Evolutionary conservation across 1,140 invertebrate species (phyloP).

Genomic region (Adelges cooleyi): DNA sequence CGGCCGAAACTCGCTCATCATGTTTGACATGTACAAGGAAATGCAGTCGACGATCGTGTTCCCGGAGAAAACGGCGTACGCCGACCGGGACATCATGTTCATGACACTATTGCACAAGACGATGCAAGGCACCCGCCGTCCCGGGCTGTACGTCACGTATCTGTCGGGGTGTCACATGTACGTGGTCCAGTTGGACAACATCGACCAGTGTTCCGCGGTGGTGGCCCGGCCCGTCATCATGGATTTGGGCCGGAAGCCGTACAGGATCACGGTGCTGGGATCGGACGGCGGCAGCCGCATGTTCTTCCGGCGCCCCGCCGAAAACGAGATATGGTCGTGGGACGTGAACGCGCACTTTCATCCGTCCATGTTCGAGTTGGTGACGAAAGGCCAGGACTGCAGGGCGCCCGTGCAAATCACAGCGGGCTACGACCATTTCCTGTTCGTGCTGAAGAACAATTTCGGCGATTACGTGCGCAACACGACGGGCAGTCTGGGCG

Average conservation of each 20-base stretch:
- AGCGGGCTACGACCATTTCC: constrained; percentile 43
- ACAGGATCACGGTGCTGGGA: constrained; percentile 27
- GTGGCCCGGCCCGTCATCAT: not conserved
- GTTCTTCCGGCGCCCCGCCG: constrained; percentile 1
- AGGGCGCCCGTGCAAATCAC: constrained; percentile 38
- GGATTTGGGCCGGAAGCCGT: constrained; percentile 9
- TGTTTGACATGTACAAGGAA: not conserved
- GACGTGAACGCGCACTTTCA: not conserved
- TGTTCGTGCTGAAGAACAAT: constrained; percentile 49
- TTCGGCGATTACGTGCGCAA: constrained; percentile 50
- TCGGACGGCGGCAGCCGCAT: constrained; percentile 2
- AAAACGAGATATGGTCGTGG: constrained; percentile 15
- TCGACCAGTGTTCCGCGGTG: constrained; percentile 1
- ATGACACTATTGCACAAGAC: constrained; percentile 28
- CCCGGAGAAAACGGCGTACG: not conserved
- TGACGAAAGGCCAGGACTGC: not conserved
- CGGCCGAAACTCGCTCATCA: not conserved
- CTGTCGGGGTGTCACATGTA: constrained; percentile 45
- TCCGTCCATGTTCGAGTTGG: not conserved
- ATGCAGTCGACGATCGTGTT: not conserved
- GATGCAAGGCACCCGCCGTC: constrained; percentile 30
- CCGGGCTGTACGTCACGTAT: constrained; percentile 45
- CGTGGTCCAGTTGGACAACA: constrained; percentile 40
- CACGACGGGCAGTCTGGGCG: constrained; percentile 42
- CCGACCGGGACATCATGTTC: not conserved